These are phyloP conservation scores for Pelusios castaneus DNA, from an alignment of 2,113 vertebrate species.

Conservation along the genomic window DNA sequence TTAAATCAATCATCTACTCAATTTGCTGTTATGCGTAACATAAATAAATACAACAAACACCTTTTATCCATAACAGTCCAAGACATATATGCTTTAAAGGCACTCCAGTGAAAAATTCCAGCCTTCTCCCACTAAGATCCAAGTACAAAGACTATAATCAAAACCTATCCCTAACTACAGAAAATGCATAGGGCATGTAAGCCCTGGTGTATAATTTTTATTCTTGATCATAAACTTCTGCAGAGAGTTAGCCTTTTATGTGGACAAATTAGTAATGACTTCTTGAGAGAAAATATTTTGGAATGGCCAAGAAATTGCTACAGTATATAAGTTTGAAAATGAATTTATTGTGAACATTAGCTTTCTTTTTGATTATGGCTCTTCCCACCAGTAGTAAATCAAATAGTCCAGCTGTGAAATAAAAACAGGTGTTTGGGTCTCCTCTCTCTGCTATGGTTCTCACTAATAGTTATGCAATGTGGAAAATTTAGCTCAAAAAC, in stretches of 20 bases:
- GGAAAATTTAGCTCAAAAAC: neutral
- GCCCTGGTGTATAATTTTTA: constrained; percentile 27
- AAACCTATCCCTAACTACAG: neutral
- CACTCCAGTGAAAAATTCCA: constrained; percentile 54
- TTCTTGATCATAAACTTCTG: neutral
- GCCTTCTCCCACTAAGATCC: neutral
- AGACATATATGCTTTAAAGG: constrained; percentile 49
- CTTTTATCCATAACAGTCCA: constrained; percentile 53
- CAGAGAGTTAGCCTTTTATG: neutral
- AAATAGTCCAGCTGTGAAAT: neutral
- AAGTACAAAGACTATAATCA: constrained; percentile 16
- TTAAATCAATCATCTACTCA: constrained; percentile 59
- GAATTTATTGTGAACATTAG: neutral
- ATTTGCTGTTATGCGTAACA: constrained; percentile 53
- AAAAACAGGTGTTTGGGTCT: neutral
- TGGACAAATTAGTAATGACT: neutral
- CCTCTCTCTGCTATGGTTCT: neutral
- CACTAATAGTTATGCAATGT: neutral
- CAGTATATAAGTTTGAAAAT: neutral
- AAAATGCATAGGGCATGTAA: neutral
- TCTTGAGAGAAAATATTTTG: neutral
- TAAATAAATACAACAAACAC: constrained; percentile 61
- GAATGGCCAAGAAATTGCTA: neutral
- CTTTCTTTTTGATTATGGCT: neutral
- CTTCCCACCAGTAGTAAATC: neutral